These are phyloP conservation scores for Encarsia formosa DNA, from an alignment of 2,888 invertebrate species.

Conservation along the genomic window DNA sequence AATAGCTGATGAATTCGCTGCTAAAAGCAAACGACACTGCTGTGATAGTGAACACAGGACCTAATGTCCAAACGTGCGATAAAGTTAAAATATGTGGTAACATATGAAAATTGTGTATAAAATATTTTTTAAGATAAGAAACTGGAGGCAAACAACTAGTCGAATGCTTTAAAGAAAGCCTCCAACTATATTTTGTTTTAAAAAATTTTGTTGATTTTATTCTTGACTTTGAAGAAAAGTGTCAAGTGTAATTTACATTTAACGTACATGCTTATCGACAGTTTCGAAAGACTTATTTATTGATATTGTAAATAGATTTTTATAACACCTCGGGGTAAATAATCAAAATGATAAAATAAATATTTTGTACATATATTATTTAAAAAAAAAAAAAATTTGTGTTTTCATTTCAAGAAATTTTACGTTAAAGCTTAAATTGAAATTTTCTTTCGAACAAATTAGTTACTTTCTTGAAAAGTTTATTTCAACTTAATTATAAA, in stretches of 20 bases:
- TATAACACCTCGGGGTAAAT: conserved; percentile 24
- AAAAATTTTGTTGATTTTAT: conserved; percentile 17
- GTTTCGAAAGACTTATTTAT: conserved; percentile 19
- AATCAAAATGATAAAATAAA: conserved; percentile 28
- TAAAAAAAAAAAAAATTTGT: conserved; percentile 15
- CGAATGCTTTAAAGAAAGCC: conserved; percentile 21
- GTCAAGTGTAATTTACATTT: conserved; percentile 4
- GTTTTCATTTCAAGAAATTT: conserved; percentile 22
- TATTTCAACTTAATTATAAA: background rate
- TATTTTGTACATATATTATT: conserved; percentile 28
- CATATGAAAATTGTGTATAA: conserved; percentile 11
- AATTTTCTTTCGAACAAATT: no score
- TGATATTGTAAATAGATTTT: conserved; percentile 29
- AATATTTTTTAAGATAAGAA: conserved; percentile 21
- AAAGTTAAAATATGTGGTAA: conserved; percentile 10
- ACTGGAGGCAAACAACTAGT: conserved; percentile 32
- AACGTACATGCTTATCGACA: conserved; percentile 4
- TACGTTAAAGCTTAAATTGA: background rate
- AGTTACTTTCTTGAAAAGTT: background rate
- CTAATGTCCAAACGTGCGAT: conserved; percentile 26
- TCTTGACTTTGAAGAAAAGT: conserved; percentile 7
- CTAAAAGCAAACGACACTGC: conserved; percentile 38
- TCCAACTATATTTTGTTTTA: conserved; percentile 8
- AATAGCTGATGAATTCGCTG: conserved; percentile 33
- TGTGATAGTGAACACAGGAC: conserved; percentile 50